phyloP scores from a whole-genome alignment of 2,113 vertebrate species.

The Spermophilus dauricus region DNA sequence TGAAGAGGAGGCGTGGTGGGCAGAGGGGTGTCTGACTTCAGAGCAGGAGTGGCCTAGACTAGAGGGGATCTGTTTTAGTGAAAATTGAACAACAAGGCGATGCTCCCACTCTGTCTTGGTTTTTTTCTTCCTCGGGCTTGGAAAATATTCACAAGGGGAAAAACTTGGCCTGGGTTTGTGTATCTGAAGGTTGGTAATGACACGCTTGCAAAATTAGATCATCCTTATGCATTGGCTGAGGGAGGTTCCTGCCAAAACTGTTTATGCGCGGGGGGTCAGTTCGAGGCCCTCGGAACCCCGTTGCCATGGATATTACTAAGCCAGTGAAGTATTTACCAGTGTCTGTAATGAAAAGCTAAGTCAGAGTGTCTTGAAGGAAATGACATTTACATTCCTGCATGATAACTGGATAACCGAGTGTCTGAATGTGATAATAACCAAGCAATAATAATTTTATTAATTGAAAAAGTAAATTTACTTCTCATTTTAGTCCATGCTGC shows the following conservation, averaged over 20 bases:
- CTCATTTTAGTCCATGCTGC: not conserved
- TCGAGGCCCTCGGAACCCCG: slow-evolving; percentile 61
- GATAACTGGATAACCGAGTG: not conserved
- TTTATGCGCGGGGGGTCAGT: slow-evolving; percentile 73
- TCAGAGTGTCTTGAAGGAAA: slow-evolving; percentile 52
- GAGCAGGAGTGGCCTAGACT: not conserved
- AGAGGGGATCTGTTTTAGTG: not conserved
- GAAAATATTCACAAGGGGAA: slow-evolving; percentile 80
- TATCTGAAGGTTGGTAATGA: slow-evolving; percentile 78
- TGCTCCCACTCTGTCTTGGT: not conserved
- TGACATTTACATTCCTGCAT: not conserved
- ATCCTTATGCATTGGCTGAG: slow-evolving; percentile 69
- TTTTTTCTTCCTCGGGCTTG: slow-evolving; percentile 73
- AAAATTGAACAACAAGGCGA: not conserved
- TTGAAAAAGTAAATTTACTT: slow-evolving; percentile 51
- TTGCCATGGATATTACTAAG: slow-evolving; percentile 57
- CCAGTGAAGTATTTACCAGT: not conserved
- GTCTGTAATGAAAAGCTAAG: not conserved
- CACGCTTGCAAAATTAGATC: slow-evolving; percentile 85
- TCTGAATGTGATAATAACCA: not conserved
- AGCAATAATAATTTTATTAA: slow-evolving; percentile 26
- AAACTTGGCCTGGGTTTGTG: slow-evolving; percentile 69
- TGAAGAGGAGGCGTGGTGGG: not conserved
- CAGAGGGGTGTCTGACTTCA: not conserved
- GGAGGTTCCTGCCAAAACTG: slow-evolving; percentile 72